Evolutionary conservation across 2,797 vertebrate species (phyloP).

Genomic region (Eutrigla gurnardus): DNA sequence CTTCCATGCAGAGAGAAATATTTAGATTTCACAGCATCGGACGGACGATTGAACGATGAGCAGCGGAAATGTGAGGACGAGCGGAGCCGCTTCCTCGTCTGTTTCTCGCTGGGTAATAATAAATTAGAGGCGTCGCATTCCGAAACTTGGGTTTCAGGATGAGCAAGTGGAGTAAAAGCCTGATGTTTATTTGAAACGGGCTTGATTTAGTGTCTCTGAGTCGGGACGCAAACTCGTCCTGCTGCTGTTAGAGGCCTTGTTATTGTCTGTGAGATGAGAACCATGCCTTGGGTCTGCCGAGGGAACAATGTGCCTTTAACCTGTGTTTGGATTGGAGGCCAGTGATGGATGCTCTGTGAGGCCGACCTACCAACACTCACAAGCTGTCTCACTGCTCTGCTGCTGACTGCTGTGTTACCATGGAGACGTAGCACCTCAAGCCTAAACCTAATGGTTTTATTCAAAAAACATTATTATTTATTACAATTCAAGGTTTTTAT

Average conservation of each 20-base stretch:
- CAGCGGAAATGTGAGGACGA: constrained; percentile 28
- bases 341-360: constrained; percentile 75
- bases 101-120: constrained; percentile 52
- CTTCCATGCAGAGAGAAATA: constrained; percentile 35
- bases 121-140: constrained; percentile 54
- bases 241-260: constrained; percentile 70
- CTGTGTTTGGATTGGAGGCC: constrained; percentile 74
- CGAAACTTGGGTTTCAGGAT: constrained; percentile 49
- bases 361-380: constrained; percentile 47
- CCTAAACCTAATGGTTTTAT: too few species aligned
- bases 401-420: neutral
- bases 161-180: constrained; percentile 57
- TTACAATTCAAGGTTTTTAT: too few species aligned
- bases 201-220: constrained; percentile 77
- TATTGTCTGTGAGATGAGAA: constrained; percentile 76
- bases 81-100: constrained; percentile 17
- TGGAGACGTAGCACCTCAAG: too few species aligned
- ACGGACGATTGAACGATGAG: constrained; percentile 10
- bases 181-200: constrained; percentile 71
- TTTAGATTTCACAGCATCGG: constrained; percentile 22
- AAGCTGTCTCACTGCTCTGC: neutral
- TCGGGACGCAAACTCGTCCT: constrained; percentile 52
- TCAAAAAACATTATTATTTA: too few species aligned
- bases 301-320: constrained; percentile 65
- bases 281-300: constrained; percentile 67